phyloP scores from a whole-genome alignment of 2,888 invertebrate species.

The Lycia hirtaria region DNA sequence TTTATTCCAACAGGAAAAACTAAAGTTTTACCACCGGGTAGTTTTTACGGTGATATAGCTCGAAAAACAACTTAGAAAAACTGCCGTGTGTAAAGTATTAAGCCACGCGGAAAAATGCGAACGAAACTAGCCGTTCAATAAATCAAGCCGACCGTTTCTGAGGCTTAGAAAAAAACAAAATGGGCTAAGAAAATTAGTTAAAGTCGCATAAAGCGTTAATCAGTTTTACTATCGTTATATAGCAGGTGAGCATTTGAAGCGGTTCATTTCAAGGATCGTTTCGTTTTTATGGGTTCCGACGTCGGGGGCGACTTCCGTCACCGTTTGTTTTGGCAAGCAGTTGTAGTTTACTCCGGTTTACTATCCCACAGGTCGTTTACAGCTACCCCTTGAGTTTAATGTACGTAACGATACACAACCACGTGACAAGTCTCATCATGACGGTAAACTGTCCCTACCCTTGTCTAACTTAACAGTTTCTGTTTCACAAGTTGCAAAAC shows the following conservation, averaged over 20 bases:
- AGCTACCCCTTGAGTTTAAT: slow-evolving; percentile 14
- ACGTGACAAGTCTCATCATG: slow-evolving; percentile 4
- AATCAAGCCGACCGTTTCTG: slow-evolving; percentile 22
- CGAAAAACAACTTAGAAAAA: slow-evolving; percentile 6
- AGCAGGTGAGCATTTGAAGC: slow-evolving; percentile 33
- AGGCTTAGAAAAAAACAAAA: slow-evolving; percentile 11
- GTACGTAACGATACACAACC: background rate
- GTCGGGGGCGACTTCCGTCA: slow-evolving; percentile 36
- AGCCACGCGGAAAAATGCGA: slow-evolving; percentile 9
- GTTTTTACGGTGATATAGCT: slow-evolving; percentile 14
- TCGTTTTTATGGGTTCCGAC: slow-evolving; percentile 35
- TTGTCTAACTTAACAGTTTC: slow-evolving; percentile 1
- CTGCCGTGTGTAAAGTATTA: slow-evolving; percentile 4
- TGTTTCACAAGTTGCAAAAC: slow-evolving; percentile 3
- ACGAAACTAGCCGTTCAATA: slow-evolving; percentile 12
- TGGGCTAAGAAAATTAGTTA: slow-evolving; percentile 28
- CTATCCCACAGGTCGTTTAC: slow-evolving; percentile 19
- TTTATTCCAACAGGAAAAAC: background rate
- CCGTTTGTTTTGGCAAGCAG: slow-evolving; percentile 11
- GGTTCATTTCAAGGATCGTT: slow-evolving; percentile 35
- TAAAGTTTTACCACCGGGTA: slow-evolving; percentile 3
- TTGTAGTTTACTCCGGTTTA: slow-evolving; percentile 19
- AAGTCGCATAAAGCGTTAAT: slow-evolving; percentile 35
- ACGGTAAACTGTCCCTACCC: slow-evolving; percentile 4
- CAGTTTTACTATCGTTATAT: slow-evolving; percentile 41